Conservation (phyloP, 30 jellyfish, hydroid and myxozoan species). For the Pseudorhiza aurosa region DNA sequence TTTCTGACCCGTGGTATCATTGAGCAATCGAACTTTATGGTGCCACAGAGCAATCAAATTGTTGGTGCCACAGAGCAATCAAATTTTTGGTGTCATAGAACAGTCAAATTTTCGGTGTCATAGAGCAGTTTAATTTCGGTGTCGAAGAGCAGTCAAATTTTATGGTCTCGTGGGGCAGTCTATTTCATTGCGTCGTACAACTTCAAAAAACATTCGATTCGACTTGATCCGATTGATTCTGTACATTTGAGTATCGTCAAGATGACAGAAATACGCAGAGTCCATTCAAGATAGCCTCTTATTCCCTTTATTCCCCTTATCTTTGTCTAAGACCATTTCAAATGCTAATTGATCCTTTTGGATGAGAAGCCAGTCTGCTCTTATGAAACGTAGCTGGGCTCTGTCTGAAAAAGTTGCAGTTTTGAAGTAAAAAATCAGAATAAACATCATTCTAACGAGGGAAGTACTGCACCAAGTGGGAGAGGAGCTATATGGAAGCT, state of each 20-base stretch:
- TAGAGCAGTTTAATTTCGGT: too few species aligned
- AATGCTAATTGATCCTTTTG: conserved; percentile 9
- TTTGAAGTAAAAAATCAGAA: too few species aligned
- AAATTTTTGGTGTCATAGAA: too few species aligned
- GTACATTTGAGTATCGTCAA: background rate
- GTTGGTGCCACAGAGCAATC: too few species aligned
- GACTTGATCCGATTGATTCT: background rate
- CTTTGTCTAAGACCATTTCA: conserved; percentile 13
- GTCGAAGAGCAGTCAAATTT: too few species aligned
- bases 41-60: too few species aligned
- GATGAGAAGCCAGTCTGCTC: background rate
- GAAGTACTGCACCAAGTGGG: background rate
- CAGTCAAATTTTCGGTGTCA: too few species aligned
- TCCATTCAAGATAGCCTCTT: background rate
- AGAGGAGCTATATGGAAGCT: background rate
- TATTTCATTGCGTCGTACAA: too few species aligned
- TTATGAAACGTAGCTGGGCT: background rate
- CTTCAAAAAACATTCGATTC: background rate
- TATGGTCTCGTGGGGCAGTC: too few species aligned
- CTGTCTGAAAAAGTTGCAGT: conserved; percentile 17
- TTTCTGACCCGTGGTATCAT: too few species aligned
- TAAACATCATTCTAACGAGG: background rate
- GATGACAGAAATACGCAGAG: background rate
- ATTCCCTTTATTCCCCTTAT: background rate
- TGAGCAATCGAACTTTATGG: too few species aligned